A percentile compares a stretch with the other conserved stretches of the same genome.
Evolutionary conservation across 2,113 vertebrate genomes (phyloP).

Genomic region (Oryzias celebensis): DNA sequence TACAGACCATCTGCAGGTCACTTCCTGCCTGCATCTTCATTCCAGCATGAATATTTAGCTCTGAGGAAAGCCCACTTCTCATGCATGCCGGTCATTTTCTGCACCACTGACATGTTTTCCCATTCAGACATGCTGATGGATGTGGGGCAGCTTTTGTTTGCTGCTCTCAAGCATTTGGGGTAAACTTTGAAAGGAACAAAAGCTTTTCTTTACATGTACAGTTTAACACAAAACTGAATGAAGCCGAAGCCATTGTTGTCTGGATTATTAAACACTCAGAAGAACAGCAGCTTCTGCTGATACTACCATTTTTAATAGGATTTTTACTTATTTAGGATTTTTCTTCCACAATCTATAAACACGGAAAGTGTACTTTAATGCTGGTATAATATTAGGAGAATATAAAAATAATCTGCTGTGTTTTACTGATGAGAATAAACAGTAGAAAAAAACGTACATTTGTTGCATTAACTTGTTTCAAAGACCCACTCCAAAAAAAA

Average conservation of each 20-base stretch:
- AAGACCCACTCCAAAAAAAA: no score
- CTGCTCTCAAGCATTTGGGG: constrained; percentile 25
- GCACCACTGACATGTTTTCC: constrained; percentile 42
- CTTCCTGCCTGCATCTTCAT: background rate
- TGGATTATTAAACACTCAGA: constrained; percentile 37
- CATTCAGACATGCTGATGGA: constrained; percentile 43
- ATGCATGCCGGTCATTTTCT: constrained; percentile 55
- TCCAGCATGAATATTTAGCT: constrained; percentile 24
- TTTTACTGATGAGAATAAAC: no score
- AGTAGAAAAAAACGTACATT: no score
- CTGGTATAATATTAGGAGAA: no score
- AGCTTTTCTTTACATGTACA: constrained; percentile 45
- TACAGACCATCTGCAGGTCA: background rate
- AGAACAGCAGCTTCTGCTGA: background rate
- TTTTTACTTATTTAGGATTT: no score
- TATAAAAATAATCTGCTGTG: no score
- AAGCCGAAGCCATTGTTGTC: constrained; percentile 61
- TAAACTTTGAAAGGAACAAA: constrained; percentile 61
- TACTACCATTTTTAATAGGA: no score
- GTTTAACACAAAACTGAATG: constrained; percentile 20
- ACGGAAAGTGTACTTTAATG: no score
- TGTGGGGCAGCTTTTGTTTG: constrained; percentile 73
- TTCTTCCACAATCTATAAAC: no score
- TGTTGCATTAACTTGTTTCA: no score
- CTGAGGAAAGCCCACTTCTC: constrained; percentile 51